Conservation (phyloP, 92 coral and sea anemone species). For the Palythoa caribaeorum region DNA sequence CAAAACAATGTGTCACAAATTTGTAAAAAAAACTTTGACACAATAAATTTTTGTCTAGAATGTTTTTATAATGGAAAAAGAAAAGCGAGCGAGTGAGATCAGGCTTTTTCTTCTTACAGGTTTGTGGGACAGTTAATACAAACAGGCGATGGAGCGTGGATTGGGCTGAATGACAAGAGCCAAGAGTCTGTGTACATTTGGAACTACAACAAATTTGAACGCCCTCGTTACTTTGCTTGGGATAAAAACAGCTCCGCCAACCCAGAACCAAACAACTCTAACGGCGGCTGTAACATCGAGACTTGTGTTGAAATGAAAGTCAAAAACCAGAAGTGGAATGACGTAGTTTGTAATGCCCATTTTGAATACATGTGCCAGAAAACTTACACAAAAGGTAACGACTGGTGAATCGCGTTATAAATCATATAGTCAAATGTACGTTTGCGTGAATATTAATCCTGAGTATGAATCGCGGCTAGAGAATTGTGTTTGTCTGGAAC, state of each 20-base stretch:
- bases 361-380: conserved; percentile 79
- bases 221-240: conserved; percentile 79
- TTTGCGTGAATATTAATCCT: too few relatives aligned
- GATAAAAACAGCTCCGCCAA: conserved; percentile 73
- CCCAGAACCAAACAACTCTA: conserved; percentile 84
- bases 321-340: conserved; percentile 89
- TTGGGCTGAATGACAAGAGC: conserved; percentile 92
- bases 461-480: too few relatives aligned
- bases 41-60: background rate
- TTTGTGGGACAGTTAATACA: conserved; percentile 81
- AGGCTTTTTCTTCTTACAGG: conserved; percentile 43
- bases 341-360: conserved; percentile 91
- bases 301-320: conserved; percentile 91
- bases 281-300: conserved; percentile 88
- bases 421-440: too few relatives aligned
- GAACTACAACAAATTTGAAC: conserved; percentile 79
- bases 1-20: too few relatives aligned
- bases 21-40: too few relatives aligned
- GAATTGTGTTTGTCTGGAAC: too few relatives aligned
- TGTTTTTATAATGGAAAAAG: background rate
- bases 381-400: conserved; percentile 55
- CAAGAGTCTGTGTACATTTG: conserved; percentile 82
- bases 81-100: background rate
- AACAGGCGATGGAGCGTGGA: conserved; percentile 94
- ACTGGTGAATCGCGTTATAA: background rate